Conservation (phyloP, 2,113 vertebrate species). For the Elephas maximus region DNA sequence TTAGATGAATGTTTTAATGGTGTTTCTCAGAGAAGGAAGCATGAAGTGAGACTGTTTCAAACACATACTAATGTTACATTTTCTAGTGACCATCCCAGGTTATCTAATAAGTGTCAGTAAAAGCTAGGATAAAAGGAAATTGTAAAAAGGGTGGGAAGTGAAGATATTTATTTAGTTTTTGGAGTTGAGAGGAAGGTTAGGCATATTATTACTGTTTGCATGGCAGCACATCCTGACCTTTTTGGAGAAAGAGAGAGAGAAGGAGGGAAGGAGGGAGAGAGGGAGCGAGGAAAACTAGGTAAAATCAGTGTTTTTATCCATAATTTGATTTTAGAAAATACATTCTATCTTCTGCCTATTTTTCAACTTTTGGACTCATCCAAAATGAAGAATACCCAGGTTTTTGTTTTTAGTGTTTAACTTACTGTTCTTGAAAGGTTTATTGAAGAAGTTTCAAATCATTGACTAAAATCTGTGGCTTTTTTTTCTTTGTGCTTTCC, state of each 20-base stretch:
- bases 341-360: neutral
- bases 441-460: conserved; percentile 17
- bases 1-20: conserved; percentile 3
- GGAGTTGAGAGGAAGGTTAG: neutral
- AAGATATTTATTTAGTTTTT: neutral
- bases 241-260: neutral
- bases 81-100: neutral
- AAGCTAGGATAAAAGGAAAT: neutral
- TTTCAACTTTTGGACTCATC: conserved; percentile 39
- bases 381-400: neutral
- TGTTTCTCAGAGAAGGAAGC: conserved; percentile 45
- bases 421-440: neutral
- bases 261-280: too few species aligned
- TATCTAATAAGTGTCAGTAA: neutral
- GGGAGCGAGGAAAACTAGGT: neutral
- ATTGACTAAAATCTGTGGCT: neutral
- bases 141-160: neutral
- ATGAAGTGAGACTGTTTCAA: neutral
- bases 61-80: neutral
- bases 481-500: neutral
- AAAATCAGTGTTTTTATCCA: neutral
- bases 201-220: neutral
- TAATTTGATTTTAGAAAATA: neutral
- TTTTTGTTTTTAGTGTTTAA: conserved; percentile 32
- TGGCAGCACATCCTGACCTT: neutral